Evolutionary conservation across 2,113 vertebrate species (phyloP), one percentile per base, ranked within the genome.

Genomic region (Leucopsar rothschildi): DNA sequence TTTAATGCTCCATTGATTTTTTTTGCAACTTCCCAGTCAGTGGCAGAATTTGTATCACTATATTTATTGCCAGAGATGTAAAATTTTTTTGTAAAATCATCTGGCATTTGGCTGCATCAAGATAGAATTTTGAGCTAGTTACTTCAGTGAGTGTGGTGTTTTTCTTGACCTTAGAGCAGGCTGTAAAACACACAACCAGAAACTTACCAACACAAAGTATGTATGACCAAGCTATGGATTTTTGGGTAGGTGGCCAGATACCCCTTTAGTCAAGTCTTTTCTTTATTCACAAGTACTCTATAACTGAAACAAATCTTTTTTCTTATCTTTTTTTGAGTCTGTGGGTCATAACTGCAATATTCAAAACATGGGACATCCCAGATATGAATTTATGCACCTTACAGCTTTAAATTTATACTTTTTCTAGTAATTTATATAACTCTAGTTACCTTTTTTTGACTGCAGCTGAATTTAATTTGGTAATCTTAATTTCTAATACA

Each of bases 181-280:
- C 64, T 16, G n/a, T 27, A 47, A 61, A 82, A 61, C 6, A 44
- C 14, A 29, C 4, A 60, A 27, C 5, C 10, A 49, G 8, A 75
- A 65, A 47, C 8, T 82, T 61, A 15, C 2, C 9, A 57, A 37
- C 4, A 29, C 0, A 0, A 53, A 19, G 10, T 47, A 42, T 6
- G 7, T 88, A 49, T 49, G 18, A 76, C 3, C 11, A 76, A 8
- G 5, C 50, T 83, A 45, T 10, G 22, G 20, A 44, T 88, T 72
- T 91, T 53, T 8, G 12, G 22, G 13, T 64, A 50, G 20, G 7
- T 77, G 33, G 16, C 5, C 27, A 81, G 28, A n/a, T 24, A 68
- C 0, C 0, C 9, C 6, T 64, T 77, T 31, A 35, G 17, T 37
- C 4, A 60, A 25, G 11, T 44, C 3, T 70, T 65, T 61, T 63